phyloP scores from a whole-genome alignment of 2,888 invertebrate species.

The Coleophora flavipennella region DNA sequence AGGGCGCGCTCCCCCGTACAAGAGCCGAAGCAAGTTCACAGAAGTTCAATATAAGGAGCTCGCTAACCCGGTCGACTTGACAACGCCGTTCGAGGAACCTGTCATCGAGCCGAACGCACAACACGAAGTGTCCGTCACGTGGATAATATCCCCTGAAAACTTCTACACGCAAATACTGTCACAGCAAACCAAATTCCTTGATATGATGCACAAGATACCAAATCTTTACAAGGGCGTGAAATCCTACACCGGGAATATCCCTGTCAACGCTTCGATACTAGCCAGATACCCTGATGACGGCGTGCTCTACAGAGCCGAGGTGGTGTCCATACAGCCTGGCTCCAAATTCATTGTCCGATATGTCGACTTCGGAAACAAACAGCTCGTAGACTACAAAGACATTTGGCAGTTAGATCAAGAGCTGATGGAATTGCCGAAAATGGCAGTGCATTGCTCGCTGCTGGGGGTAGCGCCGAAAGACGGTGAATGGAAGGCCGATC shows the following conservation, averaged over 20 bases:
- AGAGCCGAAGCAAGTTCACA: constrained; percentile 41
- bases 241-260: constrained; percentile 45
- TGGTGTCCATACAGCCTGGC: constrained; percentile 71
- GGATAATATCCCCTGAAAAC: constrained; percentile 82
- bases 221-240: constrained; percentile 73
- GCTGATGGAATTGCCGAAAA: constrained; percentile 76
- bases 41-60: constrained; percentile 49
- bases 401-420: constrained; percentile 80
- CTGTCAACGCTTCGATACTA: constrained; percentile 76
- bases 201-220: constrained; percentile 82
- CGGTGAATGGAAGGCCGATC: constrained; percentile 71
- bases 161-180: constrained; percentile 77
- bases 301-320: constrained; percentile 79
- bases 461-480: constrained; percentile 73
- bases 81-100: constrained; percentile 59
- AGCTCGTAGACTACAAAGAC: constrained; percentile 74
- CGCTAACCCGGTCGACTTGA: constrained; percentile 57
- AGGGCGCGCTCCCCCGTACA: constrained; percentile 42
- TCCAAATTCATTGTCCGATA: constrained; percentile 78
- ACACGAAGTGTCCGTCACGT: constrained; percentile 76
- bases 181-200: constrained; percentile 70
- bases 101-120: constrained; percentile 63
- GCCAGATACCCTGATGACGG: constrained; percentile 81
- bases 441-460: constrained; percentile 80
- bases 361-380: constrained; percentile 83